Evolutionary conservation across 30 jellyfish, hydroid and myxozoan species (phyloP).

Genomic region (Pseudorhiza aurosa): DNA sequence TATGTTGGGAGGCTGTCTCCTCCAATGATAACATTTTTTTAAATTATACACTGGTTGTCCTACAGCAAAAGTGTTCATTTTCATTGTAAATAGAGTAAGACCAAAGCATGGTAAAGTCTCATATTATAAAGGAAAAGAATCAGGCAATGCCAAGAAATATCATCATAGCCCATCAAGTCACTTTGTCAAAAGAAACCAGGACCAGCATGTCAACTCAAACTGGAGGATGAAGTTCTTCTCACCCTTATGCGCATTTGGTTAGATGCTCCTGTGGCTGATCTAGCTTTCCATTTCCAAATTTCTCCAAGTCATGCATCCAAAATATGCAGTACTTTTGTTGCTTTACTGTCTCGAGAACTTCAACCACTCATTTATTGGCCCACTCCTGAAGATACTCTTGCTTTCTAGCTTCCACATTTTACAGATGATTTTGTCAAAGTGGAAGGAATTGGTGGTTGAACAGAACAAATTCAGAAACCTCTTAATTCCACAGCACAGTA

Average conservation of each 20-base stretch:
- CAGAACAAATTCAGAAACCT: conserved; percentile 55
- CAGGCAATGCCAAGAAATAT: conserved; percentile 3
- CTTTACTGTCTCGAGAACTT: conserved; percentile 31
- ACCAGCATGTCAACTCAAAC: conserved; percentile 35
- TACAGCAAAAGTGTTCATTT: conserved; percentile 24
- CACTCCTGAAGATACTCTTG: conserved; percentile 43
- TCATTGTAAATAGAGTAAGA: conserved; percentile 29
- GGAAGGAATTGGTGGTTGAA: conserved; percentile 61
- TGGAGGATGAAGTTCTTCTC: conserved; percentile 45
- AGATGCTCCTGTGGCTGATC: conserved; percentile 45
- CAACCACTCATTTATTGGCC: conserved; percentile 55
- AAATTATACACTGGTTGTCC: conserved; percentile 45
- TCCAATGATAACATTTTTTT: neutral
- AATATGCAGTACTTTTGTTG: conserved; percentile 22
- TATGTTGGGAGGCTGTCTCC: conserved; percentile 16
- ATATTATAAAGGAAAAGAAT: conserved; percentile 19
- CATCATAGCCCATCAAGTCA: conserved; percentile 50
- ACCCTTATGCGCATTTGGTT: conserved; percentile 57
- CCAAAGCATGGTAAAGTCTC: conserved; percentile 36
- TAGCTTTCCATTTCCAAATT: conserved; percentile 32
- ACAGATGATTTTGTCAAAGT: conserved; percentile 29
- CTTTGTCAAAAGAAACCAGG: conserved; percentile 28
- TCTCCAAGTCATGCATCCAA: conserved; percentile 44
- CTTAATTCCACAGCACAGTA: conserved; percentile 58
- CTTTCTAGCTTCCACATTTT: conserved; percentile 52